These are phyloP conservation scores for Corydoras maculifer DNA, from an alignment of 2,113 vertebrate species.

Conservation along the genomic window DNA sequence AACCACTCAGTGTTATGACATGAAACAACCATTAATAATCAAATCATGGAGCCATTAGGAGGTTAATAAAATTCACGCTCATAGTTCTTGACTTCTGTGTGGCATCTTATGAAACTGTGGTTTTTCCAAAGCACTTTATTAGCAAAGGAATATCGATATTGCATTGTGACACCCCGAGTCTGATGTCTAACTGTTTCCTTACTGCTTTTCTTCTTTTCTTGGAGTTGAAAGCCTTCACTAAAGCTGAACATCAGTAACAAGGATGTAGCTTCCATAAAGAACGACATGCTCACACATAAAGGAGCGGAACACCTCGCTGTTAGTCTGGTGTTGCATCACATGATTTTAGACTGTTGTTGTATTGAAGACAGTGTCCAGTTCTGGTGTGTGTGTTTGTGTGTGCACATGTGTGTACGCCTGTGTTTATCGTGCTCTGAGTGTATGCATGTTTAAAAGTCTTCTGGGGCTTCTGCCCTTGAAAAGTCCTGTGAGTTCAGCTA, in stretches of 20 bases:
- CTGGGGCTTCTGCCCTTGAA: conserved; percentile 22
- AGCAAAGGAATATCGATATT: conserved; percentile 24
- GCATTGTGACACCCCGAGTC: conserved; percentile 24
- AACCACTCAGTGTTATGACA: conserved; percentile 40
- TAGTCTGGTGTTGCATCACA: conserved; percentile 1
- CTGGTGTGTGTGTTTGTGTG: conserved; percentile 8
- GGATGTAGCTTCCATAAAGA: conserved; percentile 18
- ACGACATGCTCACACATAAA: conserved; percentile 10
- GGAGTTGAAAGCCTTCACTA: conserved; percentile 30
- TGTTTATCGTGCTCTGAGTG: conserved; percentile 27
- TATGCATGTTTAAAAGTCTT: conserved; percentile 41
- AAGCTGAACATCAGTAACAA: conserved; percentile 12
- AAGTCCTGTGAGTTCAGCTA: conserved; percentile 52
- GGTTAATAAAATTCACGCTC: conserved; percentile 6
- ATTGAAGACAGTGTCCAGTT: not conserved
- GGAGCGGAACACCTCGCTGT: not conserved
- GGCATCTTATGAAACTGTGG: conserved; percentile 27
- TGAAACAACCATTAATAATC: conserved; percentile 39
- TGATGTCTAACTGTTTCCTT: not conserved
- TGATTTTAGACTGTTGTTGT: conserved; percentile 11
- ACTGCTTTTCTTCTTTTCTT: too few relatives aligned
- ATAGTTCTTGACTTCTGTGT: conserved; percentile 8
- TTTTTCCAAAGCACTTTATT: conserved; percentile 26
- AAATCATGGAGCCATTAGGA: conserved; percentile 22
- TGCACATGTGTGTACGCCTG: conserved; percentile 21